phyloP scores from a whole-genome alignment of 2,888 invertebrate species.

The Erannis defoliaria region DNA sequence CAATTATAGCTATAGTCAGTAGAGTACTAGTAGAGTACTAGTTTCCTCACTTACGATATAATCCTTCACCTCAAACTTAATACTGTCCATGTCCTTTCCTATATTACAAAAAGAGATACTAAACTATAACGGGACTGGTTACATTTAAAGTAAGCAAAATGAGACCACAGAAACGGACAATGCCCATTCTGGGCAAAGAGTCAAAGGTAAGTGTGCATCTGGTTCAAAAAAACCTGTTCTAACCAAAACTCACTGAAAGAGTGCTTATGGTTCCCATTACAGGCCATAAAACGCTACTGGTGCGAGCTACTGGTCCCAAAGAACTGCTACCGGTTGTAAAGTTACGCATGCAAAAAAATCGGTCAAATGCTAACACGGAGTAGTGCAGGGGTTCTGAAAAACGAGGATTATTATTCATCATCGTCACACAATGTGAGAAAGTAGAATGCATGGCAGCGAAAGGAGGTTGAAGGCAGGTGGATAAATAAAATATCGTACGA shows the following conservation, averaged over 20 bases:
- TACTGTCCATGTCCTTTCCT: too few species aligned
- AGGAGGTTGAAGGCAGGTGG: too few species aligned
- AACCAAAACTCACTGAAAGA: slow-evolving; percentile 6
- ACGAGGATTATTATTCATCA: too few species aligned
- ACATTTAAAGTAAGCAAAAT: neutral
- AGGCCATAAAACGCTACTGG: slow-evolving; percentile 28
- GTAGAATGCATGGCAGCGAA: too few species aligned
- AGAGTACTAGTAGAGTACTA: too few species aligned
- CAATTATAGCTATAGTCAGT: too few species aligned
- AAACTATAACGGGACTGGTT: neutral
- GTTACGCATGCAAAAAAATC: slow-evolving; percentile 4
- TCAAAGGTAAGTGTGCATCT: slow-evolving; percentile 18
- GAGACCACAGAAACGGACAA: neutral
- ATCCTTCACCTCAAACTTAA: too few species aligned
- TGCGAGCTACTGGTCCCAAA: slow-evolving; percentile 14
- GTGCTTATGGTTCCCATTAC: slow-evolving; percentile 26
- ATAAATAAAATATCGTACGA: too few species aligned
- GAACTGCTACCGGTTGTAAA: slow-evolving; percentile 28
- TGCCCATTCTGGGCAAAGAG: slow-evolving; percentile 2
- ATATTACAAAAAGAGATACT: too few species aligned
- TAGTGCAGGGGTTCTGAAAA: too few species aligned
- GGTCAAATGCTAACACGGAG: neutral
- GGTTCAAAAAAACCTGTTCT: slow-evolving; percentile 14
- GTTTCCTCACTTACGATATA: too few species aligned
- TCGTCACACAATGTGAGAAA: too few species aligned